These are phyloP conservation scores for Neria commutata DNA, from an alignment of 2,888 invertebrate species.

Conservation along the genomic window DNA sequence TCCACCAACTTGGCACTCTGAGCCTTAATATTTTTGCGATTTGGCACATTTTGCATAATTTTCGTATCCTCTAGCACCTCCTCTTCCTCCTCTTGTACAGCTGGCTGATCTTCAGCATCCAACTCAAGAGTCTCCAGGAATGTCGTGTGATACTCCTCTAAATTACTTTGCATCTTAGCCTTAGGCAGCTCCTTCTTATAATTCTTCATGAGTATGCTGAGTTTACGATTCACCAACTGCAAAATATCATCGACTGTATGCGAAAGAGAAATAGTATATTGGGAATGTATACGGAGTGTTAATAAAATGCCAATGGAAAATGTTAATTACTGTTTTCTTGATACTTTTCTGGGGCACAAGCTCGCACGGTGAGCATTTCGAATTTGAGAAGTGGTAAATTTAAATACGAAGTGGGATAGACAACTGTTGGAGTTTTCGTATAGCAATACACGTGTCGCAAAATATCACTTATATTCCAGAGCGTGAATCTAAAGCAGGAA, in stretches of 20 bases:
- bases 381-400: constrained; percentile 57
- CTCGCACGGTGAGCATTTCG: constrained; percentile 49
- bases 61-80: constrained; percentile 43
- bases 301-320: constrained; percentile 4
- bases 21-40: constrained; percentile 55
- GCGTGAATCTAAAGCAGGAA: constrained; percentile 37
- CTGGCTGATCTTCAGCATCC: constrained; percentile 24
- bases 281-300: neutral
- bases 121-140: constrained; percentile 34
- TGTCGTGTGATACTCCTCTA: constrained; percentile 46
- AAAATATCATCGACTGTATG: constrained; percentile 46
- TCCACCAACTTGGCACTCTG: constrained; percentile 56
- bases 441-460: constrained; percentile 51
- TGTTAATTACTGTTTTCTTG: neutral
- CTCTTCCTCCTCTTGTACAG: constrained; percentile 31
- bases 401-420: constrained; percentile 55
- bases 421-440: constrained; percentile 33
- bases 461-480: constrained; percentile 55
- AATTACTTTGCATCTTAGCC: constrained; percentile 29
- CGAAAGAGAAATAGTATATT: neutral
- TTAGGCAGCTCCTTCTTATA: constrained; percentile 35
- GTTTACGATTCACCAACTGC: constrained; percentile 45
- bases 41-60: constrained; percentile 45
- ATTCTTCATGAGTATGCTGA: constrained; percentile 44
- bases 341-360: constrained; percentile 10